phyloP scores from a whole-genome alignment of 1,140 invertebrate genomes.

The Pinna nobilis region DNA sequence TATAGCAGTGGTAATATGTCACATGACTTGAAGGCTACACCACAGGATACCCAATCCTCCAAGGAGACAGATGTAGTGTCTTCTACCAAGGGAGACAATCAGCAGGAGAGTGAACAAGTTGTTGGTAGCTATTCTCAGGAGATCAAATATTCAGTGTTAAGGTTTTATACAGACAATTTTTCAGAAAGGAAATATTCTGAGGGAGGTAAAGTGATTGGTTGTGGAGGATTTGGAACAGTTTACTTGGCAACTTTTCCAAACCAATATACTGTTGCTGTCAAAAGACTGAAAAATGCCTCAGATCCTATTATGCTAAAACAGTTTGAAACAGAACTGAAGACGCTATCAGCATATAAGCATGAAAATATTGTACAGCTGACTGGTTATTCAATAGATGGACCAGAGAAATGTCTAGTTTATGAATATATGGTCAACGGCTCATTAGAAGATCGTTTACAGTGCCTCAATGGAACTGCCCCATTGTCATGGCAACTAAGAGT shows the following conservation, averaged over 20 bases:
- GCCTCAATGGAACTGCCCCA: slow-evolving; percentile 64
- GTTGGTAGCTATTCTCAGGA: slow-evolving; percentile 39
- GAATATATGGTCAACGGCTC: slow-evolving; percentile 83
- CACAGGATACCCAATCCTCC: background rate
- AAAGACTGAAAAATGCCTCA: slow-evolving; percentile 75
- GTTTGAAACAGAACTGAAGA: slow-evolving; percentile 81
- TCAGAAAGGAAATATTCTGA: slow-evolving; percentile 53
- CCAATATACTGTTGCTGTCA: slow-evolving; percentile 78
- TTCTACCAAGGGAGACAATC: background rate
- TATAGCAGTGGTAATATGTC: slow-evolving; percentile 35
- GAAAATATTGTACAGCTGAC: slow-evolving; percentile 81
- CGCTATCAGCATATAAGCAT: slow-evolving; percentile 76
- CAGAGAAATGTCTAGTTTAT: slow-evolving; percentile 81
- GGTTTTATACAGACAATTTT: slow-evolving; percentile 71
- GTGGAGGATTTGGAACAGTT: slow-evolving; percentile 83
- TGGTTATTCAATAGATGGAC: slow-evolving; percentile 81
- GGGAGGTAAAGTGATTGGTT: slow-evolving; percentile 77
- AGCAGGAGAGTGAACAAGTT: slow-evolving; percentile 10
- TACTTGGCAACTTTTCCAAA: slow-evolving; percentile 76
- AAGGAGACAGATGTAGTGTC: background rate
- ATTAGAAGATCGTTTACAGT: slow-evolving; percentile 79
- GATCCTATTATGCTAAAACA: slow-evolving; percentile 75
- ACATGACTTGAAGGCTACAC: background rate
- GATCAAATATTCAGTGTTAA: slow-evolving; percentile 72
- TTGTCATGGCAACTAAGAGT: slow-evolving; percentile 77